A percentile compares a stretch with the other conserved stretches of the same genome.
Conservation (phyloP, 2,888 invertebrate species). For the Campaea margaritaria region DNA sequence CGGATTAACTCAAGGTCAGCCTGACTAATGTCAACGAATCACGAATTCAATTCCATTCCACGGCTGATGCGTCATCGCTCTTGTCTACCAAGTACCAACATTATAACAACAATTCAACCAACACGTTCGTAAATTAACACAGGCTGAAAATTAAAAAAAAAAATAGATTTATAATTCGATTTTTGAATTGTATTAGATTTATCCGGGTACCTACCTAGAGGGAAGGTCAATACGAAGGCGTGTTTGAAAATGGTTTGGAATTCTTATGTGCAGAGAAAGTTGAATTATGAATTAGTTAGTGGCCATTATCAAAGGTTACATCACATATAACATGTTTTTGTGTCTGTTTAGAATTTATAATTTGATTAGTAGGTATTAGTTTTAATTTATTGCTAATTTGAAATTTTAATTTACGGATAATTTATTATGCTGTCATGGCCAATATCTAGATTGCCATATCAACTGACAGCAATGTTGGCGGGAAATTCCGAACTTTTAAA, state of each 20-base stretch:
- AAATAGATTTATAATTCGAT: constrained; percentile 1
- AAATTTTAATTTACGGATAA: constrained; percentile 4
- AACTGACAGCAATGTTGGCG: background rate
- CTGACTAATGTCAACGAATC: constrained; percentile 55
- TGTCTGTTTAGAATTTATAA: constrained; percentile 39
- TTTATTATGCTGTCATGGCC: background rate
- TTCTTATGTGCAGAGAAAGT: constrained; percentile 38
- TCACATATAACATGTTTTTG: constrained; percentile 33
- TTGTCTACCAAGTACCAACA: constrained; percentile 21
- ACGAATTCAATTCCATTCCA: constrained; percentile 51
- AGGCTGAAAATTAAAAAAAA: constrained; percentile 15
- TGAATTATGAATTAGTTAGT: constrained; percentile 33
- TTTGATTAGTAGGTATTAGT: constrained; percentile 31
- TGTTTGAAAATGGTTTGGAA: constrained; percentile 31
- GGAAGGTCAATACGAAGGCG: constrained; percentile 32
- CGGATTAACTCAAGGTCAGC: constrained; percentile 59
- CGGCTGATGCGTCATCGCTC: constrained; percentile 49
- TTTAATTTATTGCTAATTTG: constrained; percentile 19
- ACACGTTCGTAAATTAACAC: constrained; percentile 22
- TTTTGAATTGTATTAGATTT: constrained; percentile 17
- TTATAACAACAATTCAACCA: constrained; percentile 27
- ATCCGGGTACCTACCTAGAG: constrained; percentile 22
- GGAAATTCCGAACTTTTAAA: too few species aligned
- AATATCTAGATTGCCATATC: background rate
- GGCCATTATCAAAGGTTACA: constrained; percentile 37